A percentile compares a stretch with the other conserved stretches of the same genome.
phyloP scores from a whole-genome alignment of 2,797 vertebrate species.

The Hyperoplus immaculatus region DNA sequence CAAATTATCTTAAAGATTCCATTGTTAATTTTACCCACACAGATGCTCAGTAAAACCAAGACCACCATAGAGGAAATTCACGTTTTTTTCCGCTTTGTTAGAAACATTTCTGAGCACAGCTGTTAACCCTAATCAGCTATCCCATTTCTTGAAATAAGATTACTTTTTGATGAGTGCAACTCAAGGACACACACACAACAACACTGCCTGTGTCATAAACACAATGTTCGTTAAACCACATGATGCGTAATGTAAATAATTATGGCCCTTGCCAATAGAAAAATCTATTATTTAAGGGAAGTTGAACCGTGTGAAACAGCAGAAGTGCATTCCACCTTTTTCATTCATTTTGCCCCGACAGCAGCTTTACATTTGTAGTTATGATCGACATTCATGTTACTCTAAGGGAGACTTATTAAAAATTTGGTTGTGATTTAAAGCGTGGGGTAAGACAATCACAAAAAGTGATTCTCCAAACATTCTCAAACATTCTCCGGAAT shows the following conservation, averaged over 20 bases:
- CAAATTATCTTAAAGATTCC: background rate
- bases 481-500: too few species aligned
- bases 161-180: conserved; percentile 4
- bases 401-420: too few species aligned
- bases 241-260: conserved; percentile 4
- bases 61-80: background rate
- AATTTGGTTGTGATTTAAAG: too few species aligned
- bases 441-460: too few species aligned
- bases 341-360: background rate
- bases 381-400: background rate
- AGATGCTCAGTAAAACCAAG: background rate
- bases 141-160: conserved; percentile 1
- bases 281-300: background rate
- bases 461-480: too few species aligned
- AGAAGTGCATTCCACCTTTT: conserved; percentile 6
- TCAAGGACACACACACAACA: conserved; percentile 5
- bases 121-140: background rate
- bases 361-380: background rate
- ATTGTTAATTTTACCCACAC: background rate
- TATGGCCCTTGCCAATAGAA: background rate
- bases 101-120: background rate
- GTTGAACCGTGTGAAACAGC: conserved; percentile 9
- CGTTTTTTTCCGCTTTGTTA: background rate
- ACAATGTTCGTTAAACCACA: background rate
- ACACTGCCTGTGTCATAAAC: background rate